phyloP scores from a whole-genome alignment of 2,888 invertebrate genomes.

The Pocota personata region DNA sequence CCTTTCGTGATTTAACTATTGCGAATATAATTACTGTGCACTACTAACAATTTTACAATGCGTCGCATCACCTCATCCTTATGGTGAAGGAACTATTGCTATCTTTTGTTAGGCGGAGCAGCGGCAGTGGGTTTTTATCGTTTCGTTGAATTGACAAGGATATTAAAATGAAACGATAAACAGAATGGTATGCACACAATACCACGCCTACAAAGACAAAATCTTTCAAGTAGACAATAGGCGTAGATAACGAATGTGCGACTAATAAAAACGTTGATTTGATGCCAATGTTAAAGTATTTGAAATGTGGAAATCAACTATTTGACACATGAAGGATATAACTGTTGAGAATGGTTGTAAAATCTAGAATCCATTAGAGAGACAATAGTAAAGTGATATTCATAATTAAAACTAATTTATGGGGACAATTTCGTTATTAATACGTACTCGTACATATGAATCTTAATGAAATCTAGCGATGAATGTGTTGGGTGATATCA shows the following conservation, averaged over 20 bases:
- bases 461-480: neutral
- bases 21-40: constrained; percentile 68
- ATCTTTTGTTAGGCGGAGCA: constrained; percentile 38
- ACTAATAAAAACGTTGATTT: constrained; percentile 61
- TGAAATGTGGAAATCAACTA: constrained; percentile 28
- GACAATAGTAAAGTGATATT: constrained; percentile 37
- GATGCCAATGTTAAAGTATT: neutral
- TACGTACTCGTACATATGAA: neutral
- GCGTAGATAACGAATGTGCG: constrained; percentile 21
- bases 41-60: constrained; percentile 68
- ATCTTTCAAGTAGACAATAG: constrained; percentile 27
- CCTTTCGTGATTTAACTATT: constrained; percentile 71
- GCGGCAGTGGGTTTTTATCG: constrained; percentile 52
- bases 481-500: neutral
- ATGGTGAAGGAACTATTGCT: constrained; percentile 9
- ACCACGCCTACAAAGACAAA: constrained; percentile 55
- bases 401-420: constrained; percentile 55
- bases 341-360: constrained; percentile 21
- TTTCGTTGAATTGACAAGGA: constrained; percentile 63
- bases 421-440: constrained; percentile 20
- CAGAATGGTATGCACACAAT: constrained; percentile 21
- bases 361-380: constrained; percentile 45
- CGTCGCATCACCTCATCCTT: constrained; percentile 67
- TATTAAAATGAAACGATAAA: constrained; percentile 71
- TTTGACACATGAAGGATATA: constrained; percentile 47